These are phyloP conservation scores for Marronus borbonicus DNA, from an alignment of 2,888 invertebrate genomes.

Conservation along the genomic window DNA sequence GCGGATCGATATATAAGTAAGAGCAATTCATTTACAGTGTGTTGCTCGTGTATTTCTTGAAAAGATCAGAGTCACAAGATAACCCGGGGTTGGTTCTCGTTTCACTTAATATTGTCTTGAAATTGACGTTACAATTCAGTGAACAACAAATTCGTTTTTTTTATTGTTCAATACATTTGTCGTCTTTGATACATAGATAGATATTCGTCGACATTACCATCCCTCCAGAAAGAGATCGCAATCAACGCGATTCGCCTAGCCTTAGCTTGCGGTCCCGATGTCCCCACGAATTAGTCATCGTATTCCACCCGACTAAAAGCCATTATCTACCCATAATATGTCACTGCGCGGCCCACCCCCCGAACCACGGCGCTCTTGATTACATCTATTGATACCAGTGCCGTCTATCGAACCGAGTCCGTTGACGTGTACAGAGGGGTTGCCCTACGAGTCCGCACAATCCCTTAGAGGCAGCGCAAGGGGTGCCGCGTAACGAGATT, in stretches of 20 bases:
- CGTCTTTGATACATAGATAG: background rate
- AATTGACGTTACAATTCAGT: no score
- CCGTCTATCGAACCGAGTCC: constrained; percentile 31
- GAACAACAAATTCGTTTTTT: no score
- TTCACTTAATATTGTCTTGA: no score
- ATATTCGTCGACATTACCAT: no score
- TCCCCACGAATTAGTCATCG: constrained; percentile 47
- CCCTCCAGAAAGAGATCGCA: background rate
- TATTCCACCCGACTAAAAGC: constrained; percentile 34
- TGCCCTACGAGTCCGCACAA: background rate
- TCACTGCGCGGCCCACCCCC: constrained; percentile 27
- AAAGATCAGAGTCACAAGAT: no score
- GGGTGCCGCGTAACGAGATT: constrained; percentile 17
- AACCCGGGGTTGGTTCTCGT: no score
- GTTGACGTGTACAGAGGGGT: background rate
- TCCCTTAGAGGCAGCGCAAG: background rate
- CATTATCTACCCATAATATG: constrained; percentile 49
- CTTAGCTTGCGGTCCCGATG: constrained; percentile 12
- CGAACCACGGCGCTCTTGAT: constrained; percentile 20
- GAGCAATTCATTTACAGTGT: no score
- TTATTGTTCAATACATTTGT: no score
- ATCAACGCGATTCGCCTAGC: constrained; percentile 2
- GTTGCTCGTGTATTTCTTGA: no score
- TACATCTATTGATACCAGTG: constrained; percentile 47
- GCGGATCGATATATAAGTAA: no score